Base-by-base conservation (phyloP, 2,888 invertebrate genomes). In the Platycheirus rosarum region DNA sequence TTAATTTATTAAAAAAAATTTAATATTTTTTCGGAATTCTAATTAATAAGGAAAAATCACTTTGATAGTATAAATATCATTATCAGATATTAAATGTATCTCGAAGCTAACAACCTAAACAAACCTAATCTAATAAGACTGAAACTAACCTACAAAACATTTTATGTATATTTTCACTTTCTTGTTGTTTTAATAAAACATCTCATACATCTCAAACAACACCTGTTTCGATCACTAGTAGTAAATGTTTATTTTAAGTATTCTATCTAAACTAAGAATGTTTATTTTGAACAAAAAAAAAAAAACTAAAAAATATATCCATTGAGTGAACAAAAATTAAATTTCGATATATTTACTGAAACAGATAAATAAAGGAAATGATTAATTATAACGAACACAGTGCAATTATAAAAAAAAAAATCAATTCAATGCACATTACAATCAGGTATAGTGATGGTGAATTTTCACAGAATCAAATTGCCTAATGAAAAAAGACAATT, bases 401-500 rank as follows among this genome's bases (percentile, higher is more conserved):
- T 40, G 40, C 40, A 57, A 57, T 57, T 57, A 57, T 40, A 57
- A 35, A 55, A 48, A 48, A 8, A 26, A 23, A 18, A 32, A 51
- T n/a, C 0, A 35, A 20, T 40, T 5, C 11, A 46, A 18, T 11
- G 11, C 13, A 18, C 13, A 9, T 23, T 9, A n/a, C 18, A 35
- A n/a, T 14, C 42, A 18, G 51, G 16, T n/a, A 23, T 55, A 23
- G 8, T 23, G 37, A 37, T 53, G 32, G 35, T 18, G 46, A 48
- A 37, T 55, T 63, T 63, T 11, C 44, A 63, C 53, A n/a, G n/a
- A n/a, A n/a, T n/a, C 23, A 40, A 69, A 48, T 42, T 48, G 32
- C 40, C 40, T 14, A 14, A 4, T 48, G 20, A 53, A 57, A 49
- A 55, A 53, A 63, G 29, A 73, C 48, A 55, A 48, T 63, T 55